Evolutionary conservation across 2,113 vertebrate genomes (phyloP).

Genomic region (Muntiacus reevesi): DNA sequence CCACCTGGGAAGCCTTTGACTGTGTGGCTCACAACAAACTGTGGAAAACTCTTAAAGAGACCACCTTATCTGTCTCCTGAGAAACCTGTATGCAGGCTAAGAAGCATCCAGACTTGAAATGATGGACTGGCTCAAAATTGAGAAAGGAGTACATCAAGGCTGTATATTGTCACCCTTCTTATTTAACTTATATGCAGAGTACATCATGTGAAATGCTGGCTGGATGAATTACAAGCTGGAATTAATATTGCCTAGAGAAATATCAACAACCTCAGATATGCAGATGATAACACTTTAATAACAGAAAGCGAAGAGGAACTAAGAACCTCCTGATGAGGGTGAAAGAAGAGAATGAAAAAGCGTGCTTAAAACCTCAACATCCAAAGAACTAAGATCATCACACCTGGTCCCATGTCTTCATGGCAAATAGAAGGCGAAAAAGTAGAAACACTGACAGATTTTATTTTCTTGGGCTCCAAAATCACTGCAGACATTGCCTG

Average conservation of each 20-base stretch:
- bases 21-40: not conserved
- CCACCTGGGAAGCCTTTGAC: not conserved
- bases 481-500: not conserved
- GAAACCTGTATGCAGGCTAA: not conserved
- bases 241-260: not conserved
- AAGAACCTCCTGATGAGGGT: not conserved
- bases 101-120: not conserved
- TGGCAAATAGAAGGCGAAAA: not conserved
- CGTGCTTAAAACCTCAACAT: not conserved
- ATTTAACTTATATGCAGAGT: not conserved
- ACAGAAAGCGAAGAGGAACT: not conserved
- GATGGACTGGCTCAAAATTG: not conserved
- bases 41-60: not conserved
- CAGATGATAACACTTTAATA: not conserved
- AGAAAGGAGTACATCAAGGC: not conserved
- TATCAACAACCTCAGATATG: not conserved
- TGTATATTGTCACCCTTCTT: not conserved
- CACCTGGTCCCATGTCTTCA: not conserved
- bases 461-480: not conserved
- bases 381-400: not conserved
- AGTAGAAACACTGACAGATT: rapidly evolving
- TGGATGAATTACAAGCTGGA: not conserved
- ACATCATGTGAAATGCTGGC: not conserved
- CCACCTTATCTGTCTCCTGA: not conserved
- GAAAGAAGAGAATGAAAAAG: not conserved